A percentile compares a stretch with the other conserved stretches of the same genome.
phyloP scores from a whole-genome alignment of 2,113 vertebrate species.

The Nothoprocta perdicaria region DNA sequence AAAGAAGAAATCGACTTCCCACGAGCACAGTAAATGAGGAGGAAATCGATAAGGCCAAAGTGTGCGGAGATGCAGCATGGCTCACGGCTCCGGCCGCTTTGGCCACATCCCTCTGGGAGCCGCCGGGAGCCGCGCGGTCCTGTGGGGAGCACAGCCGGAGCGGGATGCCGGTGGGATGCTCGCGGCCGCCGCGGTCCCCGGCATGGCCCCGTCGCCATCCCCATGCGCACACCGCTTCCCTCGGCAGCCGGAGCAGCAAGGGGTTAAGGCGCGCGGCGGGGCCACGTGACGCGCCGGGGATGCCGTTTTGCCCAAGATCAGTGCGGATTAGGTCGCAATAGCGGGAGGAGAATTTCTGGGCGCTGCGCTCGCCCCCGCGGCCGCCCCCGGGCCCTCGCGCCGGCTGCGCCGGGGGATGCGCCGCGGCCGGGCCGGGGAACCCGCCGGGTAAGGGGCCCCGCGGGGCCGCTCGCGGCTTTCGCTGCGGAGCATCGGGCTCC shows the following conservation, averaged over 20 bases:
- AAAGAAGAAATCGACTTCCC: not conserved
- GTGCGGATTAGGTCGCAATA: conserved; percentile 43
- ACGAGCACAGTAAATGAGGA: not conserved
- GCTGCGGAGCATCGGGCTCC: not conserved
- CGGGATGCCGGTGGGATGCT: not conserved
- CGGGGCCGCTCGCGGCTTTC: accelerated
- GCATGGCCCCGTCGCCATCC: not conserved
- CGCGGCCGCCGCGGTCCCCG: accelerated
- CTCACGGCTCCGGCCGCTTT: not conserved
- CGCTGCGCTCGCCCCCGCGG: not conserved
- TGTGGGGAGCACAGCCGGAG: not conserved
- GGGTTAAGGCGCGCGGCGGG: not conserved
- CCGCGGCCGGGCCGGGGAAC: not conserved
- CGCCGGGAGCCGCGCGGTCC: not conserved
- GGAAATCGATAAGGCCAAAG: no score
- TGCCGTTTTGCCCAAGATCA: conserved; percentile 59
- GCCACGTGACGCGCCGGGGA: conserved; percentile 5
- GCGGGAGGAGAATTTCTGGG: not conserved
- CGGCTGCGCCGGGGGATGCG: accelerated
- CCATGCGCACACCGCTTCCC: not conserved
- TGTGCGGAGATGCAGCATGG: not conserved
- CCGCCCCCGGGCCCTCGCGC: not conserved
- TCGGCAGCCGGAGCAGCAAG: not conserved
- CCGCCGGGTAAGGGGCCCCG: not conserved
- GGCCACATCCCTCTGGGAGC: accelerated